Percentiles rank a stretch among this genome's conserved stretches.
Conservation (phyloP, 2,797 vertebrate species). For the Scomberomorus guttatus region DNA sequence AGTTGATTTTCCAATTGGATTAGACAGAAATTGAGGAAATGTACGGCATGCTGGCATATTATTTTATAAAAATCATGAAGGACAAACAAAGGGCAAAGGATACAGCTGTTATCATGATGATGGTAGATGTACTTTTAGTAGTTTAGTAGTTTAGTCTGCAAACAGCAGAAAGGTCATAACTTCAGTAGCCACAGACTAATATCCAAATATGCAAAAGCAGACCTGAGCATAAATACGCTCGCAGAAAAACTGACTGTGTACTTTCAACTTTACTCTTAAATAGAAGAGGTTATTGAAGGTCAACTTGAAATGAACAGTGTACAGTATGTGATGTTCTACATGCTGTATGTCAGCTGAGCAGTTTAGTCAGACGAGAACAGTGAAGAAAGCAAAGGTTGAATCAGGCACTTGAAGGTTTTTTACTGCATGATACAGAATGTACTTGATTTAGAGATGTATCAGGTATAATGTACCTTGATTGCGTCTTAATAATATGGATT, state of each 20-base stretch:
- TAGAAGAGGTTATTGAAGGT: not conserved
- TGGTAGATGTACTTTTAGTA: not conserved
- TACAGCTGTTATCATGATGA: not conserved
- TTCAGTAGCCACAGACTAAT: slow-evolving; percentile 29
- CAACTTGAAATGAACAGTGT: not conserved
- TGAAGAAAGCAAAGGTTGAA: not conserved
- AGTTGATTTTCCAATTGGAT: not conserved
- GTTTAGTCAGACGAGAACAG: not conserved
- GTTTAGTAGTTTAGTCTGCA: not conserved
- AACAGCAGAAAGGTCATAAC: slow-evolving; percentile 27
- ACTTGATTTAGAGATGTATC: too few species aligned
- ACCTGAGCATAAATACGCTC: slow-evolving; percentile 27
- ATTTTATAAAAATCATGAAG: not conserved
- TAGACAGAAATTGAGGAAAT: not conserved
- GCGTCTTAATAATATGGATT: too few species aligned
- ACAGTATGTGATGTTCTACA: not conserved
- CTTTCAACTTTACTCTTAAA: slow-evolving; percentile 15
- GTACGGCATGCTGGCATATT: not conserved
- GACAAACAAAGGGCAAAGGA: not conserved
- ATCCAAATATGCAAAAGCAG: slow-evolving; percentile 42
- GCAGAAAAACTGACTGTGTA: slow-evolving; percentile 18
- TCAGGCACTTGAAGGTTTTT: not conserved
- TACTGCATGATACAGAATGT: too few species aligned
- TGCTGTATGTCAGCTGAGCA: not conserved
- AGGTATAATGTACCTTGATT: too few species aligned